Conservation (phyloP, 2,113 vertebrate genomes). For the Tetrax tetrax region DNA sequence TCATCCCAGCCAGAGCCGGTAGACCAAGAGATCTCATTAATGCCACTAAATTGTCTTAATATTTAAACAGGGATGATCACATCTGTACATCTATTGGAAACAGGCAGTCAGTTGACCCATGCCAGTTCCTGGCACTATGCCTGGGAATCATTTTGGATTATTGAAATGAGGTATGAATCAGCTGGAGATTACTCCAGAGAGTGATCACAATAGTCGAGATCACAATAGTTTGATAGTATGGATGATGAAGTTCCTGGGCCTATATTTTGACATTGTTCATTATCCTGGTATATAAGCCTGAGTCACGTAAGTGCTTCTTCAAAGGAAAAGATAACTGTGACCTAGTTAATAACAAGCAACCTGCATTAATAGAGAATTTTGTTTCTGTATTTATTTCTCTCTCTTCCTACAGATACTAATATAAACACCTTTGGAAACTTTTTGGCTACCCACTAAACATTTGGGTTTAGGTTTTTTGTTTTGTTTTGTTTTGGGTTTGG, state of each 20-base stretch:
- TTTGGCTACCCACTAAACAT: not conserved
- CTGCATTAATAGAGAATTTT: not conserved
- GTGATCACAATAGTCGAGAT: no score
- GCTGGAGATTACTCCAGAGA: not conserved
- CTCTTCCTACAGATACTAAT: not conserved
- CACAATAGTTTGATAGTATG: not conserved
- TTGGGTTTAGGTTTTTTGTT: not conserved
- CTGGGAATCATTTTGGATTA: not conserved
- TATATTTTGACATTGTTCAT: not conserved
- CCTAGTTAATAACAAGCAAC: not conserved
- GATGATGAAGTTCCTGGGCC: not conserved
- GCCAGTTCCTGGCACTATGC: not conserved
- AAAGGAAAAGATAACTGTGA: not conserved
- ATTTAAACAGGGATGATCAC: not conserved
- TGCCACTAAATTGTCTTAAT: not conserved
- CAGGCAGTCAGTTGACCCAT: not conserved
- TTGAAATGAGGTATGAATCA: not conserved
- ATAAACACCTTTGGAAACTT: not conserved
- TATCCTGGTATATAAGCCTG: not conserved
- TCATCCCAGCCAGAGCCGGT: not conserved
- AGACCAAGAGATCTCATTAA: not conserved
- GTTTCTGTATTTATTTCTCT: not conserved
- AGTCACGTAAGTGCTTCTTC: not conserved
- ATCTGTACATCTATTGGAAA: not conserved
- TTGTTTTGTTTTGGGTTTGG: not conserved